Evolutionary conservation across 2,797 vertebrate genomes (phyloP).

Genomic region (Myotis myotis): DNA sequence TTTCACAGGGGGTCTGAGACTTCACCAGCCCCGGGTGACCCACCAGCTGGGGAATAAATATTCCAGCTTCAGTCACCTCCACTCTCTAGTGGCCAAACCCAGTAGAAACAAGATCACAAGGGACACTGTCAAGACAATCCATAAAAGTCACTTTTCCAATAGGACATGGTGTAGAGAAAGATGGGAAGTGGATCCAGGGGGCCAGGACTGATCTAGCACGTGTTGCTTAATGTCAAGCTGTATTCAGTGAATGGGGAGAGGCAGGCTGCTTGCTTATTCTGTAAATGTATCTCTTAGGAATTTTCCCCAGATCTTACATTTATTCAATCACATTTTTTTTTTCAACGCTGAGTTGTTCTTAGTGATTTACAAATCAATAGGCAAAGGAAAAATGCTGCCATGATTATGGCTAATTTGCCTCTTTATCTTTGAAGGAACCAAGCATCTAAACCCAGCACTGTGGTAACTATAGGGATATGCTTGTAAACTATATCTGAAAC

Average conservation of each 20-base stretch:
- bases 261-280: not conserved
- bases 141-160: not conserved
- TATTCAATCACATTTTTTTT: not conserved
- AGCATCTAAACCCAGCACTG: not conserved
- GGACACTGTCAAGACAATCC: not conserved
- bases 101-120: not conserved
- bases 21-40: not conserved
- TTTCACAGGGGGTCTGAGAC: not conserved
- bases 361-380: conserved; percentile 5
- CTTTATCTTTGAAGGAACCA: not conserved
- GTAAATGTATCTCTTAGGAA: not conserved
- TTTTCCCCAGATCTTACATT: not conserved
- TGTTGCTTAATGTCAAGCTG: not conserved
- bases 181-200: not conserved
- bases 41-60: not conserved
- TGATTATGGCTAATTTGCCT: not conserved
- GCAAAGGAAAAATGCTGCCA: not conserved
- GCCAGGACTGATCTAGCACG: not conserved
- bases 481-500: not conserved
- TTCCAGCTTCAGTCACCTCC: not conserved
- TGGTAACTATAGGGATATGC: not conserved
- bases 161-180: not conserved
- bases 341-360: not conserved
- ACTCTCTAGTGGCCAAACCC: not conserved
- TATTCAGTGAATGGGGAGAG: not conserved